These are phyloP conservation scores for Seira musarum DNA, from an alignment of 2,888 invertebrate genomes.

Conservation along the genomic window DNA sequence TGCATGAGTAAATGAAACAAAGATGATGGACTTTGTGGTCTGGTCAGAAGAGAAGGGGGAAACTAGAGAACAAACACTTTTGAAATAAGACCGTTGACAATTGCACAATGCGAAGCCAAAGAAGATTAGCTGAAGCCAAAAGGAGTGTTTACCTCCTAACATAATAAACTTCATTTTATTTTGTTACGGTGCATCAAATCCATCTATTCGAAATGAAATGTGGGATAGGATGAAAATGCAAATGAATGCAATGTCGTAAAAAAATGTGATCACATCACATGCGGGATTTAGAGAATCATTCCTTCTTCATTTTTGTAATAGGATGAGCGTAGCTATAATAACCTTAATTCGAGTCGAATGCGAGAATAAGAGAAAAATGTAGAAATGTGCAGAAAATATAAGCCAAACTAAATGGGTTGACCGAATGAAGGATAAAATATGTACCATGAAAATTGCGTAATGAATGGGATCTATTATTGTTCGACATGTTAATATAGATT, in stretches of 20 bases:
- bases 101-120: slow-evolving; percentile 25
- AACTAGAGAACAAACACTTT: background rate
- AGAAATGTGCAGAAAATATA: background rate
- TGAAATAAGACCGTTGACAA: slow-evolving; percentile 25
- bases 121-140: slow-evolving; percentile 6
- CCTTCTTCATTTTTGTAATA: background rate
- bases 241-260: background rate
- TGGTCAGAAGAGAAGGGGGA: background rate
- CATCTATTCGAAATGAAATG: slow-evolving; percentile 1
- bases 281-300: too few relatives aligned
- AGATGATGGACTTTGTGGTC: slow-evolving; percentile 14
- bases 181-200: slow-evolving; percentile 5
- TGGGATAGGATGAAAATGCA: slow-evolving; percentile 15
- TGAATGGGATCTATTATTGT: background rate
- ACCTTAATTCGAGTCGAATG: slow-evolving; percentile 35
- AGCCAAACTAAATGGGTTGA: background rate
- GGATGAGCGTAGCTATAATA: slow-evolving; percentile 3
- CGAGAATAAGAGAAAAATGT: slow-evolving; percentile 28
- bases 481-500: too few relatives aligned
- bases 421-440: slow-evolving; percentile 4
- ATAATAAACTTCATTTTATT: slow-evolving; percentile 14
- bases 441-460: slow-evolving; percentile 15
- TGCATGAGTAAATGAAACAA: background rate
- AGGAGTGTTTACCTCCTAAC: slow-evolving; percentile 5
- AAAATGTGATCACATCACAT: slow-evolving; percentile 14